A percentile compares a stretch with the other conserved stretches of the same genome.
Evolutionary conservation across 2,797 vertebrate genomes (phyloP).

Genomic region (Echeneis naucrates): DNA sequence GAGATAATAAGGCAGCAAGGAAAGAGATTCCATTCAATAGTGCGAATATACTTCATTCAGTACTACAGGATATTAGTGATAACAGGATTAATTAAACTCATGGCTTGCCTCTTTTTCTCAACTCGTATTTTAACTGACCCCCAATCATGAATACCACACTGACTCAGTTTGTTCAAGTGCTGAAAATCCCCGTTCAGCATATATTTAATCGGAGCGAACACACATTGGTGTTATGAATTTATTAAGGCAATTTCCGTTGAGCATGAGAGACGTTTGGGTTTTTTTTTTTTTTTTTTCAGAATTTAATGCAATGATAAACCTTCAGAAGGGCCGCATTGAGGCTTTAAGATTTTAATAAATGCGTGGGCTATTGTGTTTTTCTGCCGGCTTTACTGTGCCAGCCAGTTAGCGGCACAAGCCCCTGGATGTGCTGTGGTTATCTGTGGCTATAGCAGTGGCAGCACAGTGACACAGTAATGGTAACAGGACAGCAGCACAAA

Average conservation of each 20-base stretch:
- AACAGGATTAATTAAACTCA: slow-evolving; percentile 22
- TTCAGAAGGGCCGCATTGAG: slow-evolving; percentile 1
- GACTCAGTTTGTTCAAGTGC: slow-evolving; percentile 24
- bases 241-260: slow-evolving; percentile 24
- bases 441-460: not conserved
- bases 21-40: slow-evolving; percentile 3
- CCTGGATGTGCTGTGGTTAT: slow-evolving; percentile 9
- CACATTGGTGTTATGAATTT: slow-evolving; percentile 18
- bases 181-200: slow-evolving; percentile 35
- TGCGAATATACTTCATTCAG: not conserved
- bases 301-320: slow-evolving; percentile 10
- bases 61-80: slow-evolving; percentile 8
- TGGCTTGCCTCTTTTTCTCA: not conserved
- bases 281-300: slow-evolving; percentile 24
- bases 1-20: not conserved
- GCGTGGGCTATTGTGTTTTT: slow-evolving; percentile 7
- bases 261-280: slow-evolving; percentile 1
- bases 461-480: slow-evolving; percentile 6
- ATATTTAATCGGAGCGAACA: slow-evolving; percentile 27
- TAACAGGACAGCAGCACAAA: slow-evolving; percentile 11
- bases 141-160: slow-evolving; percentile 22
- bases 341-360: slow-evolving; percentile 12
- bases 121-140: slow-evolving; percentile 1
- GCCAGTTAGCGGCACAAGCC: not conserved
- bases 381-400: not conserved